These are phyloP conservation scores for Drosophila jambulina DNA, from an alignment of 1,140 invertebrate species.

Conservation along the genomic window DNA sequence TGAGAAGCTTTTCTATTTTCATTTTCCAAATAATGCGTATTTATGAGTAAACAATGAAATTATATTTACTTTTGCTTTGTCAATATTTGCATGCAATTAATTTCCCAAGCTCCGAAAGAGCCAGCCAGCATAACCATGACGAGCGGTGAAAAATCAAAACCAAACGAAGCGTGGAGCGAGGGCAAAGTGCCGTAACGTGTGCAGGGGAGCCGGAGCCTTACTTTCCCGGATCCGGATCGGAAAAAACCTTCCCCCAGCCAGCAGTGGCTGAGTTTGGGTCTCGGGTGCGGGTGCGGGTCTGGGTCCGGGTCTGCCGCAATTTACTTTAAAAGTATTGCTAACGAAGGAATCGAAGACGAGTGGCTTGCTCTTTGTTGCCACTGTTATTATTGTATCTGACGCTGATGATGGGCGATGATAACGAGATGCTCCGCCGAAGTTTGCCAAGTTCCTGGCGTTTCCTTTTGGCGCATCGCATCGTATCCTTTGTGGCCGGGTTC, in stretches of 20 bases:
- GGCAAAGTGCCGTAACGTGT: slow-evolving; percentile 58
- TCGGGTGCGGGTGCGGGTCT: neutral
- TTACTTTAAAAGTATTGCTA: slow-evolving; percentile 81
- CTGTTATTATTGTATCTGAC: slow-evolving; percentile 63
- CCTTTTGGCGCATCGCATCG: slow-evolving; percentile 35
- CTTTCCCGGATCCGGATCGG: slow-evolving; percentile 10
- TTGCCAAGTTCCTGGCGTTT: slow-evolving; percentile 60
- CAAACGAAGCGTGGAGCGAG: slow-evolving; percentile 48
- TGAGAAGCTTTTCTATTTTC: slow-evolving; percentile 50
- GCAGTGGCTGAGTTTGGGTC: neutral
- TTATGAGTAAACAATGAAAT: slow-evolving; percentile 82
- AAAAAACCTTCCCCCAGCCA: neutral
- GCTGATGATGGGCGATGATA: slow-evolving; percentile 76
- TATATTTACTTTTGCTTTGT: slow-evolving; percentile 79
- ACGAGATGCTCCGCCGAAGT: slow-evolving; percentile 65
- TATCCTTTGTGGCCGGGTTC: slow-evolving; percentile 32
- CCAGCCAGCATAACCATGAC: slow-evolving; percentile 9
- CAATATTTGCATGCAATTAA: slow-evolving; percentile 84
- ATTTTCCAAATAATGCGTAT: slow-evolving; percentile 77
- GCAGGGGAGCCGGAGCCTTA: slow-evolving; percentile 15
- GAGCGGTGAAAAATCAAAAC: slow-evolving; percentile 54
- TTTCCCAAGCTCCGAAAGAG: slow-evolving; percentile 56
- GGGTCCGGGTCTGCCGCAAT: slow-evolving; percentile 46
- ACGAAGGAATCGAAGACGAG: slow-evolving; percentile 77
- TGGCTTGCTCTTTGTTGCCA: slow-evolving; percentile 46